Evolutionary conservation across 2,797 vertebrate species (phyloP).

Genomic region (Molothrus aeneus): DNA sequence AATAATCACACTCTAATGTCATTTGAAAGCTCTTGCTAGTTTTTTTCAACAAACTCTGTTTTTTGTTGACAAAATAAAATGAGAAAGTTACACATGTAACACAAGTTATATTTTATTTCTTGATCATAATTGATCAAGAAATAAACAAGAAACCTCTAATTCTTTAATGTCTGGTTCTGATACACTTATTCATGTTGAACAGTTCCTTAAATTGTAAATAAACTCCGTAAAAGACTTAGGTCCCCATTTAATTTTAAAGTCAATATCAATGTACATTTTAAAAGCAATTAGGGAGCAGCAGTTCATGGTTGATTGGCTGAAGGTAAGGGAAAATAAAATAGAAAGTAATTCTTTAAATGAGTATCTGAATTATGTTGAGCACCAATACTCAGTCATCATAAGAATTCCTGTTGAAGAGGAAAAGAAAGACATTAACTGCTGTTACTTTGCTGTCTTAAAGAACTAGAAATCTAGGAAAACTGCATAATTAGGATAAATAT

Average conservation of each 20-base stretch:
- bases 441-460: background rate
- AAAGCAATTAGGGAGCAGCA: background rate
- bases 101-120: background rate
- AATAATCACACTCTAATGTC: background rate
- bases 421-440: background rate
- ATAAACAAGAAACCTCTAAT: background rate
- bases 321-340: background rate
- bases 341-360: background rate
- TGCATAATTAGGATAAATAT: background rate
- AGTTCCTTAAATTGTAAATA: background rate
- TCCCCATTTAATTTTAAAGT: background rate
- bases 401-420: background rate
- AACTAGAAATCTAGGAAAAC: background rate
- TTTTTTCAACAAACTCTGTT: fast-evolving
- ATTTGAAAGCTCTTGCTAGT: background rate
- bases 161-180: background rate
- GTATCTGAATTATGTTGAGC: background rate
- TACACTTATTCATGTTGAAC: background rate
- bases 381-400: background rate
- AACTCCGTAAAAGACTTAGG: background rate
- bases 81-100: background rate
- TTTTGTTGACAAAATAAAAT: background rate
- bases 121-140: background rate
- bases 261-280: background rate
- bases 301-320: background rate